Percentiles rank a stretch among this genome's conserved stretches.
Conservation (phyloP, 30 jellyfish, hydroid and myxozoan species). For the Aurelia coerulea region DNA sequence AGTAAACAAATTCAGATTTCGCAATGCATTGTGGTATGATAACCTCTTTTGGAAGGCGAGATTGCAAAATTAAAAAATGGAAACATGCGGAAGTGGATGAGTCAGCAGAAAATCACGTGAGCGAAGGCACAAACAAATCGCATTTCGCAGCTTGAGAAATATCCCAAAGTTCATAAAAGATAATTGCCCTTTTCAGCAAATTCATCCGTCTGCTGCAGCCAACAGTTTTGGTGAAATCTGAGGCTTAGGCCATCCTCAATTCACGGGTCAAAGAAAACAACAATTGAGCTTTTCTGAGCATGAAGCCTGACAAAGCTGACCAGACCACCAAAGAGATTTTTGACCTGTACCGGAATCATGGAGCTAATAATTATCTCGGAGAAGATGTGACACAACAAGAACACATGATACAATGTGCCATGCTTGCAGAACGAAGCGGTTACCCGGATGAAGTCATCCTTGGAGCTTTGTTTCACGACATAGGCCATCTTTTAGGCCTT, state of each 20-base stretch:
- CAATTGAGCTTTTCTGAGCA: background rate
- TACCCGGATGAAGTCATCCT: constrained; percentile 65
- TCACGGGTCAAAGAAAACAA: background rate
- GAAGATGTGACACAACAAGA: constrained; percentile 66
- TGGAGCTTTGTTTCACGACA: constrained; percentile 77
- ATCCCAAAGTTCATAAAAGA: background rate
- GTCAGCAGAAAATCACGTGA: no score
- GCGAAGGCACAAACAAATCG: no score
- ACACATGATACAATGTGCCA: constrained; percentile 84
- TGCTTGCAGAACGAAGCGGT: constrained; percentile 81
- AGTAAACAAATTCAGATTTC: constrained; percentile 16
- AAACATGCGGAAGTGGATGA: no score
- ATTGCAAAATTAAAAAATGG: background rate
- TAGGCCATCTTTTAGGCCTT: constrained; percentile 76
- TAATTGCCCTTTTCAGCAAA: background rate
- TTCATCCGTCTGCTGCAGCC: background rate
- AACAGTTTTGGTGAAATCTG: background rate
- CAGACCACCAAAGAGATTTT: constrained; percentile 24
- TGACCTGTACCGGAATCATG: constrained; percentile 51
- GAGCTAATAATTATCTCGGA: constrained; percentile 64
- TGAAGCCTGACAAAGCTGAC: constrained; percentile 50
- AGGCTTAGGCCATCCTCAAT: no score
- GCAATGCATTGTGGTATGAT: no score
- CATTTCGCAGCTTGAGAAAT: no score
- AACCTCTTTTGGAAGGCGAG: constrained; percentile 13